Evolutionary conservation across 2,888 invertebrate species (phyloP), one percentile per base, ranked within the genome.

Genomic region (Drosophila demipolita): DNA sequence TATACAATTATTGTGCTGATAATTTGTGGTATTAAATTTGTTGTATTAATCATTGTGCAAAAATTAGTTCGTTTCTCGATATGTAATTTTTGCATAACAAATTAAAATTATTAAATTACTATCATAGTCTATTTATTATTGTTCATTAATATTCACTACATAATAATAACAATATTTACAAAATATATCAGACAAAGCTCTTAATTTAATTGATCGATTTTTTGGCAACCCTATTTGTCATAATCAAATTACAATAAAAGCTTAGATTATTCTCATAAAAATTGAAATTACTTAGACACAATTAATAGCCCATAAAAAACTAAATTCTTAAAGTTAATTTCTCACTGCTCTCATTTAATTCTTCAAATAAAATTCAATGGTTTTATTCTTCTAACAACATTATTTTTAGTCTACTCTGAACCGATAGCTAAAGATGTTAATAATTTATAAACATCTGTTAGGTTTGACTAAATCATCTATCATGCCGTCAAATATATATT

Each of bases 401-500:
- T 29, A 50, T n/a, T n/a, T 50, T 50, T 29, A 50, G 26, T n/a
- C 1, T 1, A 29, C 17, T 29, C n/a, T 17, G 11, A n/a, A 6
- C 26, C 26, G 45, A 20, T 38, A 11, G 1, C 17, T 12, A 0
- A 42, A 35, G 12, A 26, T 55, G 52, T 49, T 70, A 29, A 35
- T 26, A 42, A 32, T 38, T 60, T 35, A 0, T 9, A 11, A 71
- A 66, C 85, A 85, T 77, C 88, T 85, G 88, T 63, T 79, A 9
- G 32, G 32, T 61, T 67, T 52, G 33, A 1, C 15, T 23, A 57
- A 72, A 55, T 53, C 66, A 87, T 88, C 78, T 70, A 88, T 90
- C 88, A 85, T 66, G 61, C 52, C 57, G 49, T 65, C 32, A 42
- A 66, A 78, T 80, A 73, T 65, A 74, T 84, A 79, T 89, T 87